Evolutionary conservation across 1,140 invertebrate species (phyloP).

Genomic region (Leptinotarsa texana): DNA sequence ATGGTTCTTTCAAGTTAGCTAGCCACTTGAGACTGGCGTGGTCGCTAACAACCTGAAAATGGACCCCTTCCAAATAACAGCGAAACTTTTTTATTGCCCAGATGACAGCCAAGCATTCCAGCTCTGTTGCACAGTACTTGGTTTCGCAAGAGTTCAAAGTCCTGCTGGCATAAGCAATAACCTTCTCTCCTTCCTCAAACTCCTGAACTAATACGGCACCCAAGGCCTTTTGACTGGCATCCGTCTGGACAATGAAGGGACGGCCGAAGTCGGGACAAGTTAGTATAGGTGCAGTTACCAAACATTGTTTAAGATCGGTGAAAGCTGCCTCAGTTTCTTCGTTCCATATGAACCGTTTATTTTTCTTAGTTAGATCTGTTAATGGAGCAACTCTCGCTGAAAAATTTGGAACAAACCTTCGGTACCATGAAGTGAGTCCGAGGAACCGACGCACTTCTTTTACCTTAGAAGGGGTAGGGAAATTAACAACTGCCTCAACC

Average conservation of each 20-base stretch:
- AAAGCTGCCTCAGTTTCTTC: background rate
- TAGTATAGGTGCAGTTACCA: slow-evolving; percentile 31
- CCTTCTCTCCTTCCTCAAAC: slow-evolving; percentile 33
- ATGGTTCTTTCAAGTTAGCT: slow-evolving; percentile 53
- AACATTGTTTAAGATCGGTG: slow-evolving; percentile 8
- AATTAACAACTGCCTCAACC: slow-evolving; percentile 48
- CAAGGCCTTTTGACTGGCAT: slow-evolving; percentile 44
- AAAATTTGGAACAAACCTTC: slow-evolving; percentile 25
- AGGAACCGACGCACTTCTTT: slow-evolving; percentile 33
- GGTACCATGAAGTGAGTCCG: slow-evolving; percentile 29
- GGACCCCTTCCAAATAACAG: slow-evolving; percentile 47
- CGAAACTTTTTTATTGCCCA: slow-evolving; percentile 54
- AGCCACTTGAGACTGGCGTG: slow-evolving; percentile 58
- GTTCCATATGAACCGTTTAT: background rate
- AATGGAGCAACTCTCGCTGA: slow-evolving; percentile 16
- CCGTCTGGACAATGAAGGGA: slow-evolving; percentile 17
- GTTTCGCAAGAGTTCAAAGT: slow-evolving; percentile 49
- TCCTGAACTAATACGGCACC: slow-evolving; percentile 36
- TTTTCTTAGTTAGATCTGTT: slow-evolving; percentile 34
- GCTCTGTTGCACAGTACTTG: slow-evolving; percentile 56
- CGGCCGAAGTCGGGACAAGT: slow-evolving; percentile 19
- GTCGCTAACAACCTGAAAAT: slow-evolving; percentile 58
- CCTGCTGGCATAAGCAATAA: slow-evolving; percentile 48
- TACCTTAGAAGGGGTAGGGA: slow-evolving; percentile 36
- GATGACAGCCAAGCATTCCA: slow-evolving; percentile 58